Percentiles rank a stretch among this genome's conserved stretches.
These are phyloP conservation scores for Eurois occulta DNA, from an alignment of 2,888 invertebrate species.

Conservation along the genomic window DNA sequence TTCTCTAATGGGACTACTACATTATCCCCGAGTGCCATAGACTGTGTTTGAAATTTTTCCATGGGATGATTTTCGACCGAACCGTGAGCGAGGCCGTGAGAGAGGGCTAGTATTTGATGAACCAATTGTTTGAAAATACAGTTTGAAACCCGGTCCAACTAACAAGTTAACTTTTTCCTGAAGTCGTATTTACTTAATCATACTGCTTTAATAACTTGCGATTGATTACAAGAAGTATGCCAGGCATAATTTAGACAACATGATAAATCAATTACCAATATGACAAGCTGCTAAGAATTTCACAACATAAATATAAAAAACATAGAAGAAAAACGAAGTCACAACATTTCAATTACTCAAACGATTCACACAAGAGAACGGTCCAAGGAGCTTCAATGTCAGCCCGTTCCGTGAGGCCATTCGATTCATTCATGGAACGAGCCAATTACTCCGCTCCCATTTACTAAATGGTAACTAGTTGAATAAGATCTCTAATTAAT, in stretches of 20 bases:
- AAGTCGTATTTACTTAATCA: not conserved
- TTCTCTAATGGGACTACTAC: not conserved
- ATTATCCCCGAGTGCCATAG: not conserved
- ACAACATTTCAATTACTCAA: conserved; percentile 49
- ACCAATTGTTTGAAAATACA: not conserved
- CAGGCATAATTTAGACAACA: not conserved
- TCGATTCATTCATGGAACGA: conserved; percentile 58
- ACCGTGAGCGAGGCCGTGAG: not conserved
- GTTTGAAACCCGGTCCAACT: not conserved
- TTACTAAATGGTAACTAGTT: conserved; percentile 66
- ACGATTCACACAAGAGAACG: conserved; percentile 41
- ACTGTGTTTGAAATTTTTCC: not conserved
- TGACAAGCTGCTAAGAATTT: not conserved
- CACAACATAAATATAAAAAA: conserved; percentile 4
- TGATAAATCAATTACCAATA: not conserved
- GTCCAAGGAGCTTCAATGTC: conserved; percentile 57
- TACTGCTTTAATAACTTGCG: not conserved
- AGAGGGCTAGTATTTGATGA: not conserved
- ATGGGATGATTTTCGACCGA: not conserved
- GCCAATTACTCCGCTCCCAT: conserved; percentile 66
- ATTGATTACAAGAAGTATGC: not conserved
- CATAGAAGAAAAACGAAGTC: conserved; percentile 8
- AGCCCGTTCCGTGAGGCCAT: conserved; percentile 49
- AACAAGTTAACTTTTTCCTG: not conserved
- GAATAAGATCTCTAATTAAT: conserved; percentile 71